Base-by-base conservation (phyloP, 1,140 invertebrate genomes). In the Geopemphigus sp. region DNA sequence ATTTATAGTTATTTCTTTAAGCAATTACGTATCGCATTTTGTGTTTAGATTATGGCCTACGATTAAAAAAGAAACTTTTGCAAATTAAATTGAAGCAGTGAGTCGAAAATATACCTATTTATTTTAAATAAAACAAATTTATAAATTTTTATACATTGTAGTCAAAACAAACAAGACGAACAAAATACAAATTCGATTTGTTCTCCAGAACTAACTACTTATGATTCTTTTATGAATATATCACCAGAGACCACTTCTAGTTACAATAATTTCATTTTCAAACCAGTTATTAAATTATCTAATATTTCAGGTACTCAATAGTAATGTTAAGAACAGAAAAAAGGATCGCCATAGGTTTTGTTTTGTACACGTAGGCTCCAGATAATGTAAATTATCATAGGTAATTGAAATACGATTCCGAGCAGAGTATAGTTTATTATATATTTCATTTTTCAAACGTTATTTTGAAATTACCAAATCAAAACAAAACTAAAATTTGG, bases 261-360 rank as follows among this genome's bases (percentile, higher is more conserved):
- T 39, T 15, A 6, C 11, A 59, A 19, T 39, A 53, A 74, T 74
- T 74, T 74, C 29, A 45, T 74, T 57, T 74, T 57, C 14, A 59
- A 74, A 59, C 72, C 53, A 57, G 53, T 57, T 14, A n/a, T 32
- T n/a, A 17, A 39, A 5, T 32, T 45, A 6, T 57, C 32, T 4
- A 74, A 56, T 14, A 59, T 26, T 15, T 26, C 54, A 59, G 72
- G 72, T 74, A 68, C 24, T 8, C 8, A 4, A 8, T 39, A 39
- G 32, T 39, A 3, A 39, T 39, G 14, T 24, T 15, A 64, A 39
- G 12, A 63, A 63, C 12, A 64, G 26, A 26, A 59, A n/a, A 8
- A 50, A 24, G n/a, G 24, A 10, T 4, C 47, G 14, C 15, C 22
- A 47, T 22, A 47, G 1, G 2, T 29, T 26, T 4, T 39, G 32